A percentile compares a stretch with the other conserved stretches of the same genome.
These are phyloP conservation scores for Sarcophilus harrisii DNA, from an alignment of 2,797 vertebrate species.

Conservation along the genomic window DNA sequence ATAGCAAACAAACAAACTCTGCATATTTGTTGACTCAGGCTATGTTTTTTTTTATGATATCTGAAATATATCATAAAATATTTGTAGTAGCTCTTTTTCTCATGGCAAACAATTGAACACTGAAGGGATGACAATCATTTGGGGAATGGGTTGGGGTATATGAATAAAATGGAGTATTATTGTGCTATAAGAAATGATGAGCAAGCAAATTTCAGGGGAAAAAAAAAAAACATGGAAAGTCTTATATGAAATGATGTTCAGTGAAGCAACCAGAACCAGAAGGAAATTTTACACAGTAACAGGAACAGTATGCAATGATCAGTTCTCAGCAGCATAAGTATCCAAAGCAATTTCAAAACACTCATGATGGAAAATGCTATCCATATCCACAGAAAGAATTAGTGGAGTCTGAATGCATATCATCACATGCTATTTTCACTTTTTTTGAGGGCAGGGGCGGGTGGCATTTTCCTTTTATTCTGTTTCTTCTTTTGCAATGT, in stretches of 20 bases:
- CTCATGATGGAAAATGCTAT: not conserved
- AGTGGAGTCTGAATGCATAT: not conserved
- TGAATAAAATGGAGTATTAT: not conserved
- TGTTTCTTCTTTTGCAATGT: not conserved
- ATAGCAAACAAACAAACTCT: not conserved
- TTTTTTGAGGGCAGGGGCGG: not conserved
- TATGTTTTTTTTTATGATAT: not conserved
- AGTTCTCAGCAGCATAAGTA: not conserved
- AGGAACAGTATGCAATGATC: not conserved
- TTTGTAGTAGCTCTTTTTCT: not conserved
- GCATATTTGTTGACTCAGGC: not conserved
- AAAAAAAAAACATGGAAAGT: not conserved
- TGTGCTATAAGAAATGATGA: not conserved
- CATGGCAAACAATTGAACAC: not conserved
- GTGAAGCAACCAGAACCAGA: no score
- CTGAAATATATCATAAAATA: not conserved
- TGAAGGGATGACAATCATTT: not conserved
- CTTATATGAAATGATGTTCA: no score
- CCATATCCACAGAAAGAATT: not conserved
- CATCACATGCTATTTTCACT: not conserved
- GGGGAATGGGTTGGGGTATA: not conserved
- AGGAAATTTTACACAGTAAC: not conserved
- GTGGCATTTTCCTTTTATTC: not conserved
- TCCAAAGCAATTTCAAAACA: not conserved
- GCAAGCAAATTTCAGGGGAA: not conserved